Conservation (phyloP, 2,797 vertebrate genomes). For the Yasuhikotakia modesta region DNA sequence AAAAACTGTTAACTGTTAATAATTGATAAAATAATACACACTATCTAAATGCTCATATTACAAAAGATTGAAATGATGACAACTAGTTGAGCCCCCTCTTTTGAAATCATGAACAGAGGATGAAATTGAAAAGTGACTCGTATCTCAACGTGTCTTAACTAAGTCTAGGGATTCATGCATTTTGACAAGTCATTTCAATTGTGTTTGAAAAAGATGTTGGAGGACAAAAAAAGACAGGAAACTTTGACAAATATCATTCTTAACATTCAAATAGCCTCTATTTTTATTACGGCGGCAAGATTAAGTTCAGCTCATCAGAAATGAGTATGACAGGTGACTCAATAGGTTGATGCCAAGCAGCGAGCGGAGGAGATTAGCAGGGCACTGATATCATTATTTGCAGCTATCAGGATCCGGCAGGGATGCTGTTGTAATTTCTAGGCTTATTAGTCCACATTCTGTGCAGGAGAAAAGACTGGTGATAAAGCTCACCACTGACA, state of each 20-base stretch:
- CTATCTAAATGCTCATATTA: constrained; percentile 36
- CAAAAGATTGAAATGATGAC: constrained; percentile 27
- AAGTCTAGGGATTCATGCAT: constrained; percentile 70
- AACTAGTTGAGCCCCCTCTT: constrained; percentile 48
- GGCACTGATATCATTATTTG: constrained; percentile 99
- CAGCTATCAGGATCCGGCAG: constrained; percentile 99
- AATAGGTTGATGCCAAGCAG: constrained; percentile 98
- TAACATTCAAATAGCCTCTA: constrained; percentile 98
- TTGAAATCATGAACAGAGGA: constrained; percentile 67
- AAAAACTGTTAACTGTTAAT: not conserved
- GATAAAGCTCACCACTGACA: constrained; percentile 96
- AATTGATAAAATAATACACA: constrained; percentile 20
- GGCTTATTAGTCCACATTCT: constrained; percentile 99
- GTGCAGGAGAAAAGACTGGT: constrained; percentile 88
- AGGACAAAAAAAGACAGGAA: constrained; percentile 67
- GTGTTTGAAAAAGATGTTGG: constrained; percentile 76
- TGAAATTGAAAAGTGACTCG: constrained; percentile 54
- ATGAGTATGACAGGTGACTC: constrained; percentile 99
- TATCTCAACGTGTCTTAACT: constrained; percentile 66
- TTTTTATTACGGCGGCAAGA: constrained; percentile 98
- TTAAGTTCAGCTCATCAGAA: constrained; percentile 99
- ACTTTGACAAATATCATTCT: constrained; percentile 97
- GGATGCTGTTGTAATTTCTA: constrained; percentile 99
- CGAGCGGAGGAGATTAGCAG: constrained; percentile 98
- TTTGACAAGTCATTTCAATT: constrained; percentile 74